Conservation (phyloP, 2,797 vertebrate species). For the Helarctos malayanus region DNA sequence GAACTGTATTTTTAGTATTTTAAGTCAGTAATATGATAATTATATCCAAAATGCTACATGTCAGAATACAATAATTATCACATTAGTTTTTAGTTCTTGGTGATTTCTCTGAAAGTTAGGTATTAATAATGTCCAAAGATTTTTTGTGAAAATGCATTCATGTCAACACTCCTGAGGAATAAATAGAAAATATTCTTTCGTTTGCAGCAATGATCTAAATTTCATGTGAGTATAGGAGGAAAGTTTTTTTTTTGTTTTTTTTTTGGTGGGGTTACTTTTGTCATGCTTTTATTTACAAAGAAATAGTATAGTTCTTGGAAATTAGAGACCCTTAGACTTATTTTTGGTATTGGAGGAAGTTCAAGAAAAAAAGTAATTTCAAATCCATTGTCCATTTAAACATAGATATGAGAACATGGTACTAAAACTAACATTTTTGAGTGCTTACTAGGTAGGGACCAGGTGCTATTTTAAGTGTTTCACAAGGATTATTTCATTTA, state of each 20-base stretch:
- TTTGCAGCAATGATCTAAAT: slow-evolving; percentile 3
- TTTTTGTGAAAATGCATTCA: not conserved
- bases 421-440: not conserved
- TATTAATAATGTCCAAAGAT: not conserved
- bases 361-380: slow-evolving; percentile 9
- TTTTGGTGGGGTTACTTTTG: not conserved
- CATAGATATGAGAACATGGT: not conserved
- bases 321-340: not conserved
- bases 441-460: not conserved
- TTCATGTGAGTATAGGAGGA: not conserved
- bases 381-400: not conserved
- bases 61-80: slow-evolving; percentile 22
- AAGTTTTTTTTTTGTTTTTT: not conserved
- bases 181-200: slow-evolving; percentile 4
- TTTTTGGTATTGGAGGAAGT: not conserved
- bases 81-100: not conserved
- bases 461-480: slow-evolving; percentile 4
- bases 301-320: slow-evolving; percentile 23
- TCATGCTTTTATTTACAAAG: slow-evolving; percentile 18
- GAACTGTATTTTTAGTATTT: slow-evolving; percentile 44
- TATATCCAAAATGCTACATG: slow-evolving; percentile 28
- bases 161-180: not conserved
- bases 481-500: slow-evolving; percentile 31
- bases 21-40: slow-evolving; percentile 33
- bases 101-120: slow-evolving; percentile 45